Percentiles rank a stretch among this genome's conserved stretches.
Evolutionary conservation across 2,888 invertebrate species (phyloP).

Genomic region (Sphaerophoria taeniata): DNA sequence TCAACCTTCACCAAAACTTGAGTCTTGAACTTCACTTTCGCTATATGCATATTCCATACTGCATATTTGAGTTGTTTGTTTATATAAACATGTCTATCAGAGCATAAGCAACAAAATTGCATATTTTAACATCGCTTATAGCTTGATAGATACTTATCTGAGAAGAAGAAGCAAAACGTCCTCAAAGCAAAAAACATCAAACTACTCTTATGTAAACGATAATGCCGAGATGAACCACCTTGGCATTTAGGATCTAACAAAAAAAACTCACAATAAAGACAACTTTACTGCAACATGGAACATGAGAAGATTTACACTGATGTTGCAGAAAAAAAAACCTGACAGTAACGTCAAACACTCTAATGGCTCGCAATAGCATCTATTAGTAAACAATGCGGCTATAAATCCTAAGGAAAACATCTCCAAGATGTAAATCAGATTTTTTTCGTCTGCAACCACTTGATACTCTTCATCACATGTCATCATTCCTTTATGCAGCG

Average conservation of each 20-base stretch:
- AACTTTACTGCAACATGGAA: conserved; percentile 7
- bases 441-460: conserved; percentile 34
- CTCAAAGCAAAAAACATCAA: not conserved
- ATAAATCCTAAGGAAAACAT: conserved; percentile 63
- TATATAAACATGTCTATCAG: conserved; percentile 38
- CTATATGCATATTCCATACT: conserved; percentile 2
- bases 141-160: not conserved
- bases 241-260: conserved; percentile 66
- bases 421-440: conserved; percentile 66
- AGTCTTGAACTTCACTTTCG: conserved; percentile 69
- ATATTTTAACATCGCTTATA: conserved; percentile 36
- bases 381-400: conserved; percentile 67
- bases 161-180: conserved; percentile 15
- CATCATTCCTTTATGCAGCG: conserved; percentile 21
- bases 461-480: conserved; percentile 15
- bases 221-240: conserved; percentile 59
- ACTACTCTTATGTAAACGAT: conserved; percentile 24
- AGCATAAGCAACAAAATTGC: conserved; percentile 18
- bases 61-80: conserved; percentile 29
- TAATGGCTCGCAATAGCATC: conserved; percentile 53
- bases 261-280: conserved; percentile 30
- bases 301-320: conserved; percentile 15
- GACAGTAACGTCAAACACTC: conserved; percentile 37
- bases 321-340: conserved; percentile 21
- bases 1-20: conserved; percentile 54